Percentiles rank a stretch among this genome's conserved stretches.
Evolutionary conservation across 2,797 vertebrate species (phyloP).

Genomic region (Carduelis carduelis): DNA sequence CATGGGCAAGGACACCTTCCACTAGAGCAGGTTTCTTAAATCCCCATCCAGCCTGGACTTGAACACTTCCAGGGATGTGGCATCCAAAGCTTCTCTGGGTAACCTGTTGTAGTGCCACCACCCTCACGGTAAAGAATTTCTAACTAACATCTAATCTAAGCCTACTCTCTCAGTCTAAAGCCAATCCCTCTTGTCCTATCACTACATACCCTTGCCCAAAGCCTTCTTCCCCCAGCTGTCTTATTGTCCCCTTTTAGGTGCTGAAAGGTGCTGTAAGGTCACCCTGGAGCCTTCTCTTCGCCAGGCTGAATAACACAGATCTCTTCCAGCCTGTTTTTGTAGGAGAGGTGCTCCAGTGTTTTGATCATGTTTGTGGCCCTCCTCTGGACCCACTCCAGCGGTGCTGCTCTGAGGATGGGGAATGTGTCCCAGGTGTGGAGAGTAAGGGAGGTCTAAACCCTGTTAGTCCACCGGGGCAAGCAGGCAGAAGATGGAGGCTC

Average conservation of each 20-base stretch:
- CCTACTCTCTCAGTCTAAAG: background rate
- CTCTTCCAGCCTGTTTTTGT: background rate
- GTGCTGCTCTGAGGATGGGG: background rate
- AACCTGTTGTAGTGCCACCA: background rate
- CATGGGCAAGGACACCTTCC: background rate
- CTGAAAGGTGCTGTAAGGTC: background rate
- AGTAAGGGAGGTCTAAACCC: background rate
- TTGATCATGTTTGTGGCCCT: background rate
- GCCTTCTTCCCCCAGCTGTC: background rate
- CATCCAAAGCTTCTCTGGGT: background rate
- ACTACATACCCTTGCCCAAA: background rate
- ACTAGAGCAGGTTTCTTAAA: background rate
- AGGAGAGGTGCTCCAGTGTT: background rate
- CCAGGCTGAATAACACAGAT: background rate
- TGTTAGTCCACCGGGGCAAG: fast-evolving
- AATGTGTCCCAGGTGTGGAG: background rate
- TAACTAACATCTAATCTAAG: background rate
- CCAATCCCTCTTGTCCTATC: background rate
- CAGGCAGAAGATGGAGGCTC: background rate
- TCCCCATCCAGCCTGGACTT: background rate
- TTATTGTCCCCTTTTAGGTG: background rate
- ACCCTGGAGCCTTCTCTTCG: background rate
- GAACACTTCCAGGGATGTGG: background rate
- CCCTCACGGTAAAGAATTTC: background rate
- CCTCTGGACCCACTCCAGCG: background rate